Conservation (phyloP, 2,797 vertebrate genomes). For the Pelodytes ibericus region DNA sequence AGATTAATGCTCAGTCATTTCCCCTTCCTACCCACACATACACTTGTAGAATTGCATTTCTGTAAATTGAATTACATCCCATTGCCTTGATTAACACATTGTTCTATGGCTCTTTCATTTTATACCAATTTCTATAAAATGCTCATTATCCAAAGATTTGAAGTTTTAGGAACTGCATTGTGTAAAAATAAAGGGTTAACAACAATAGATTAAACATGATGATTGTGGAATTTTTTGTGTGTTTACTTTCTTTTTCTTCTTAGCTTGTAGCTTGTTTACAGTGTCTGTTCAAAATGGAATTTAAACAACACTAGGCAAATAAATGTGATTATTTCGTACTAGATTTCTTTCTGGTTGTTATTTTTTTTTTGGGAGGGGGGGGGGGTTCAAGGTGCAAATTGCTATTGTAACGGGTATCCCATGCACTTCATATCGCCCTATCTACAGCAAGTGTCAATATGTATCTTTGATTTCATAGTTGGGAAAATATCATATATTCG, state of each 20-base stretch:
- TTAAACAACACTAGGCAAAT: background rate
- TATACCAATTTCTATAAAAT: background rate
- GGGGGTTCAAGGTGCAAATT: too few relatives aligned
- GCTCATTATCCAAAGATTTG: background rate
- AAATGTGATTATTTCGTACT: slow-evolving; percentile 3
- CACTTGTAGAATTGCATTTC: background rate
- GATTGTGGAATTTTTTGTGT: background rate
- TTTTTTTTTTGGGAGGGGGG: too few relatives aligned
- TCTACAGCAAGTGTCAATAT: too few relatives aligned
- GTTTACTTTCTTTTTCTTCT: background rate
- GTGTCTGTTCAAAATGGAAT: slow-evolving; percentile 3
- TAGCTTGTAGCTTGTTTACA: background rate
- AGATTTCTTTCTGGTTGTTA: background rate
- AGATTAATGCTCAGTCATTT: background rate
- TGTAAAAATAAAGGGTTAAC: background rate
- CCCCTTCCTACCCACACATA: background rate
- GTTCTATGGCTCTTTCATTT: background rate
- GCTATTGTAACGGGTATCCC: too few relatives aligned
- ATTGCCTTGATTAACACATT: background rate
- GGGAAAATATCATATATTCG: too few relatives aligned
- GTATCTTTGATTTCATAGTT: too few relatives aligned
- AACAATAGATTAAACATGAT: background rate
- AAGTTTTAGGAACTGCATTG: background rate
- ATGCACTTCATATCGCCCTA: too few relatives aligned
- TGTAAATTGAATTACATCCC: background rate